These are phyloP conservation scores for Omphaloscelis lunosa DNA, from an alignment of 2,888 invertebrate species.

Conservation along the genomic window DNA sequence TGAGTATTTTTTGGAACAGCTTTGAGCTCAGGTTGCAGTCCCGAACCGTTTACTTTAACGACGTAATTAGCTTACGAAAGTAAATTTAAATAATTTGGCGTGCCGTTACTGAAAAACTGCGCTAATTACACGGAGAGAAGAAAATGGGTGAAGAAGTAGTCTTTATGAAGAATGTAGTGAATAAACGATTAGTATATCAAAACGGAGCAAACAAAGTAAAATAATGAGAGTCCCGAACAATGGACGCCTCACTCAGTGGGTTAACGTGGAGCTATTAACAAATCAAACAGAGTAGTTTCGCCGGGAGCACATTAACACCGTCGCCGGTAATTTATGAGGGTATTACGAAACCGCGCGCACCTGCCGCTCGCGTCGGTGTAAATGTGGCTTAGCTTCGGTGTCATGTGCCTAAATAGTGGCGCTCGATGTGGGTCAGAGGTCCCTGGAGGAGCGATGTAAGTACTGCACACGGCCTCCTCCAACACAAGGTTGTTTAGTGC, in stretches of 20 bases:
- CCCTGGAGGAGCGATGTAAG: constrained; percentile 37
- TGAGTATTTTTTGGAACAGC: constrained; percentile 22
- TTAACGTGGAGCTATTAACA: constrained; percentile 59
- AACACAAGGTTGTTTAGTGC: constrained; percentile 22
- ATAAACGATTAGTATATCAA: constrained; percentile 54
- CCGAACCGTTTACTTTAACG: constrained; percentile 51
- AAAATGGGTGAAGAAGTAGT: constrained; percentile 29
- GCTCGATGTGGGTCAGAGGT: constrained; percentile 48
- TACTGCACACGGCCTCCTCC: constrained; percentile 18
- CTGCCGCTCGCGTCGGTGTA: constrained; percentile 45
- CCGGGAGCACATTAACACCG: constrained; percentile 62
- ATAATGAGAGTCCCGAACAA: constrained; percentile 48
- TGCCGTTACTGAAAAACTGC: constrained; percentile 23
- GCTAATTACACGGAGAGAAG: constrained; percentile 42
- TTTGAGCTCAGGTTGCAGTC: constrained; percentile 24
- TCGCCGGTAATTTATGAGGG: constrained; percentile 58
- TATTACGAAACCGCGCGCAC: constrained; percentile 52
- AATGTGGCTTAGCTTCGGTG: constrained; percentile 44
- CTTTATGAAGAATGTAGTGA: constrained; percentile 37
- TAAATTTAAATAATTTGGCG: constrained; percentile 49
- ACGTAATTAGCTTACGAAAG: constrained; percentile 49
- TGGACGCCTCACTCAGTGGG: constrained; percentile 31
- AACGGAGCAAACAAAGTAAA: constrained; percentile 45
- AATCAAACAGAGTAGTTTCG: constrained; percentile 61
- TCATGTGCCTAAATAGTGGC: constrained; percentile 49